Evolutionary conservation across 2,888 invertebrate species (phyloP).

Genomic region (Ephialtes manifestator): DNA sequence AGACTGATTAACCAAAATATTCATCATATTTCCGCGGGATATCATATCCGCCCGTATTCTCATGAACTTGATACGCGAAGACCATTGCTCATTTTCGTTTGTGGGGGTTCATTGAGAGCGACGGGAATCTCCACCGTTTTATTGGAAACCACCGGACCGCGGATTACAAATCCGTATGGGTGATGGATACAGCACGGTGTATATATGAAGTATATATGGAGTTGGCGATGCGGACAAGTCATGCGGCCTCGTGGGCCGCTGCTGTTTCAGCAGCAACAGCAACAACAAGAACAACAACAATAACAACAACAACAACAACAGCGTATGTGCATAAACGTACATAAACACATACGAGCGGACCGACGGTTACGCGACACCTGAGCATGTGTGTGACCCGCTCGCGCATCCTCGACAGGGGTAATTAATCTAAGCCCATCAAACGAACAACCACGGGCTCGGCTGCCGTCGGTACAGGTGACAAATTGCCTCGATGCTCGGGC

Average conservation of each 20-base stretch:
- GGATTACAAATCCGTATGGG: slow-evolving; percentile 51
- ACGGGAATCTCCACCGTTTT: slow-evolving; percentile 47
- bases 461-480: slow-evolving; percentile 81
- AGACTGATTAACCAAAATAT: background rate
- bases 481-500: slow-evolving; percentile 80
- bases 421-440: slow-evolving; percentile 84
- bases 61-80: background rate
- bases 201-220: slow-evolving; percentile 41
- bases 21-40: background rate
- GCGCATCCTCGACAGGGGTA: slow-evolving; percentile 78
- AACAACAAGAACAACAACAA: background rate
- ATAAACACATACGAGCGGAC: slow-evolving; percentile 50
- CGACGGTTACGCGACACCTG: slow-evolving; percentile 70
- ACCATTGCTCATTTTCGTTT: background rate
- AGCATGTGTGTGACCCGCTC: slow-evolving; percentile 63
- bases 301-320: slow-evolving; percentile 55
- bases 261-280: slow-evolving; percentile 48
- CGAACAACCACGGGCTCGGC: slow-evolving; percentile 76
- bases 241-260: slow-evolving; percentile 22
- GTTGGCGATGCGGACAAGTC: slow-evolving; percentile 59
- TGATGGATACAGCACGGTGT: slow-evolving; percentile 13
- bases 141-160: slow-evolving; percentile 59
- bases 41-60: slow-evolving; percentile 17
- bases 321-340: slow-evolving; percentile 63
- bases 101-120: slow-evolving; percentile 21